These are phyloP conservation scores for Lysiphlebus fabarum DNA, from an alignment of 1,140 invertebrate genomes.

Conservation along the genomic window DNA sequence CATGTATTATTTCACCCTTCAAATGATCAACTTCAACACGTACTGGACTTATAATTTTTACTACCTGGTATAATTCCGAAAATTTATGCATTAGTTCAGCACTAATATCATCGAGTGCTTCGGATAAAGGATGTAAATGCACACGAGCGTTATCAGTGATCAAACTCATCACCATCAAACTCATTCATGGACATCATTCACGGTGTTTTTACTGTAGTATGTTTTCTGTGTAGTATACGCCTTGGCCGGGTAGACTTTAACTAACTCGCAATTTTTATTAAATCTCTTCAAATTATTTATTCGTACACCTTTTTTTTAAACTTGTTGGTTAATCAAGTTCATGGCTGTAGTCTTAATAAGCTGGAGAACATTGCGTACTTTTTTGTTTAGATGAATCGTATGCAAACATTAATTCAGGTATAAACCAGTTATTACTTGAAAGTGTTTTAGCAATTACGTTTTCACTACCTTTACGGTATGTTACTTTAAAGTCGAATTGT, in stretches of 20 bases:
- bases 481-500: constrained; percentile 44
- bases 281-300: background rate
- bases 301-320: background rate
- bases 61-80: background rate
- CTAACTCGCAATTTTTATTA: background rate
- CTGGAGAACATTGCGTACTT: background rate
- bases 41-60: no score
- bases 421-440: constrained; percentile 20
- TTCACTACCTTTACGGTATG: constrained; percentile 41
- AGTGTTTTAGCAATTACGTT: constrained; percentile 42
- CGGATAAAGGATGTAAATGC: background rate
- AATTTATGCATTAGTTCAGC: constrained; percentile 3
- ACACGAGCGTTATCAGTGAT: background rate
- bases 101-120: constrained; percentile 2
- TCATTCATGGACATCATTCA: background rate
- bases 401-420: background rate
- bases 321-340: background rate
- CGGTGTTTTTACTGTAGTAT: constrained; percentile 1
- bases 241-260: constrained; percentile 3
- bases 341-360: background rate
- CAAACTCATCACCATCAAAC: no score
- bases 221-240: constrained; percentile 1
- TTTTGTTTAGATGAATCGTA: background rate
- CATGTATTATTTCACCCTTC: no score
- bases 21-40: no score